Evolutionary conservation across 2,797 vertebrate species (phyloP), one percentile per base, ranked within the genome.

Genomic region (Petrocephalus schoutedeni): DNA sequence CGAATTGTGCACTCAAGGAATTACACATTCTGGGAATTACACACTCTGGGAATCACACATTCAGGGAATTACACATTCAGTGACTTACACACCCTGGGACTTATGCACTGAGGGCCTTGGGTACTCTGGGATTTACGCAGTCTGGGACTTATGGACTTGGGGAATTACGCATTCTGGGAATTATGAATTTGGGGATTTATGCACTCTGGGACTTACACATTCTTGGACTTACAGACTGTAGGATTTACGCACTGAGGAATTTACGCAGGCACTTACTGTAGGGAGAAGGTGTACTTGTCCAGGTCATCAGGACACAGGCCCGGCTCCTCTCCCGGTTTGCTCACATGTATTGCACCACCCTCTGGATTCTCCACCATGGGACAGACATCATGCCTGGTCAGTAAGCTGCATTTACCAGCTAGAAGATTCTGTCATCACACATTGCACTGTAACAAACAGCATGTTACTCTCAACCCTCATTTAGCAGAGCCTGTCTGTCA

Each of bases 231-330:
- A 64, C 12, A 28, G 23, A 3, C 61, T 12, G 9, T 3, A 3
- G 1, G 21, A 45, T 45, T 45, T 45, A 64, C n/a, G 59, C 61
- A 28, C n/a, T 64, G 21, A 28, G 23, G 1, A 64, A 28, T 21
- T 28, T 64, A 64, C 3, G 2, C 36, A 77, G 80, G 54, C 89
- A 94, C 95, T 95, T 92, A 96, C 96, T 94, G 93, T 91, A 95
- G 90, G 89, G 95, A 95, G 92, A 96, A 96, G 8, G 93, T 94
- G 91, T 94, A 95, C 92, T 94, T 94, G 91, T 95, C 95, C 94
- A 95, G 94, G 90, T 95, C 94, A 89, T 96, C 94, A 41, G 80
- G 53, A 88, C 93, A 92, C 90, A 96, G 92, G 89, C 93, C 91
- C 90, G 88, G 84, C 59, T 89, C 92, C 90, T 87, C 91, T 91